Percentiles rank a stretch among this genome's conserved stretches.
phyloP scores from a whole-genome alignment of 2,113 vertebrate genomes.

The Parus major region DNA sequence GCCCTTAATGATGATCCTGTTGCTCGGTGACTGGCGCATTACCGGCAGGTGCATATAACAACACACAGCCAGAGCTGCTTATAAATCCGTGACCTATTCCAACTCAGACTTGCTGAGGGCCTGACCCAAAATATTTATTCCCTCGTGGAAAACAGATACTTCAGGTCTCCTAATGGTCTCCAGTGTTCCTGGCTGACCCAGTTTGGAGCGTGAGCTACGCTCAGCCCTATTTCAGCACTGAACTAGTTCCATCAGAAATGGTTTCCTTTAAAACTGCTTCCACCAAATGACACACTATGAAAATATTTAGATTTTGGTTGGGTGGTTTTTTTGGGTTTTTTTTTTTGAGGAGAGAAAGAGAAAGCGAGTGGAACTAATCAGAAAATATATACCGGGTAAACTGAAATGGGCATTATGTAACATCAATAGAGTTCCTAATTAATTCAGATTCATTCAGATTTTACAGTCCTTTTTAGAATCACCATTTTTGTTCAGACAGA shows the following conservation, averaged over 20 bases:
- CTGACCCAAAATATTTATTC: conserved; percentile 49
- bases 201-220: conserved; percentile 38
- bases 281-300: not conserved
- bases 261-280: conserved; percentile 30
- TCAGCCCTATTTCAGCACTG: conserved; percentile 14
- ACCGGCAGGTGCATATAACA: not conserved
- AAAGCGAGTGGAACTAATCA: not conserved
- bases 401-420: not conserved
- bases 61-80: conserved; percentile 1
- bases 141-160: not conserved
- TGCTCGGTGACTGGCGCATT: not conserved
- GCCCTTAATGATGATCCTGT: conserved; percentile 51
- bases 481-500: conserved; percentile 12
- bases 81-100: not conserved
- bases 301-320: not conserved
- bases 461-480: conserved; percentile 20
- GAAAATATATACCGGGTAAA: not conserved
- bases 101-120: not conserved
- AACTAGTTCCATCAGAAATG: conserved; percentile 58
- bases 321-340: not conserved
- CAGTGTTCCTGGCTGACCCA: conserved; percentile 26
- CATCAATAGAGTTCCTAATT: conserved; percentile 33
- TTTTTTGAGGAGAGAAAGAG: not conserved
- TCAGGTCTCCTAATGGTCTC: conserved; percentile 45
- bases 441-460: conserved; percentile 43